These are phyloP conservation scores for Brenthis hecate DNA, from an alignment of 2,888 invertebrate species.

Conservation along the genomic window DNA sequence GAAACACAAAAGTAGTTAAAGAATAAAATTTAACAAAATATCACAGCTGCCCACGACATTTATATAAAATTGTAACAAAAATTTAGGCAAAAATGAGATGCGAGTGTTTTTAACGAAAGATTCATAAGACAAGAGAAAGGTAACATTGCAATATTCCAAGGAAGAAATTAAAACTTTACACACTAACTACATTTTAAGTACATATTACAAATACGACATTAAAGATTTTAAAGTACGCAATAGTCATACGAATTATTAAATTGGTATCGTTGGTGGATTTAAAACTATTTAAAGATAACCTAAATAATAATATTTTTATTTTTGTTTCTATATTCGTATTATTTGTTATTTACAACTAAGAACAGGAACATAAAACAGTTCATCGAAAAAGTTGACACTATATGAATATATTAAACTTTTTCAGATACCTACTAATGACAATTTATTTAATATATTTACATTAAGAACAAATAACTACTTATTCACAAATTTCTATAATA, in stretches of 20 bases:
- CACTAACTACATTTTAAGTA: slow-evolving; percentile 74
- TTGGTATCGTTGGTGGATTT: slow-evolving; percentile 59
- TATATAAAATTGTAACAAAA: slow-evolving; percentile 68
- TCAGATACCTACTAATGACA: slow-evolving; percentile 63
- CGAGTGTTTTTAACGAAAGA: slow-evolving; percentile 45
- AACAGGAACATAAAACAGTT: slow-evolving; percentile 81
- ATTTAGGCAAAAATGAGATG: slow-evolving; percentile 42
- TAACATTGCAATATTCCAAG: slow-evolving; percentile 42
- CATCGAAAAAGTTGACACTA: slow-evolving; percentile 64
- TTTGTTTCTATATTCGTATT: slow-evolving; percentile 29
- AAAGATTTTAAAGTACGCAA: slow-evolving; percentile 68
- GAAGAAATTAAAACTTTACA: slow-evolving; percentile 53
- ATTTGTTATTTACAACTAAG: slow-evolving; percentile 78
- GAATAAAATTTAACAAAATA: slow-evolving; percentile 81
- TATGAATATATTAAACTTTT: slow-evolving; percentile 79
- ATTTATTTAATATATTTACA: slow-evolving; percentile 66
- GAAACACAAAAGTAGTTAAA: slow-evolving; percentile 66
- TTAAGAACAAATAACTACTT: slow-evolving; percentile 65
- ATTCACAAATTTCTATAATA: slow-evolving; percentile 66
- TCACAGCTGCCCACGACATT: slow-evolving; percentile 81
- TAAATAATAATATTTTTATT: slow-evolving; percentile 32
- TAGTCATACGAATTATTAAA: slow-evolving; percentile 64
- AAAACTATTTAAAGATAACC: slow-evolving; percentile 54
- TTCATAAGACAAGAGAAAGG: slow-evolving; percentile 31
- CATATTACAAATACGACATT: slow-evolving; percentile 77